Conservation (phyloP, 2,888 invertebrate genomes). For the Lacanobia oleracea region DNA sequence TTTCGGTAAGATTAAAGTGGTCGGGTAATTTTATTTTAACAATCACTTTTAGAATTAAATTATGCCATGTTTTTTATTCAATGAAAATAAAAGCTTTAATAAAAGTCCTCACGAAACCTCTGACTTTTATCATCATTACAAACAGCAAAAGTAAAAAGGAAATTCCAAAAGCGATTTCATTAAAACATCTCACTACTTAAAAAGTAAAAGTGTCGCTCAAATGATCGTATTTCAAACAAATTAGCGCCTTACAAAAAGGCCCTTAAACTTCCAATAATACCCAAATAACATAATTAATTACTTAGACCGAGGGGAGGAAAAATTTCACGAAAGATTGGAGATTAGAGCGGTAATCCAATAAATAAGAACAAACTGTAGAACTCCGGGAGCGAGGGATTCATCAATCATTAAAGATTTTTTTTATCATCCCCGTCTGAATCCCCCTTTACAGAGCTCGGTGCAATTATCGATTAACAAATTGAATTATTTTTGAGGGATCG, state of each 20-base stretch:
- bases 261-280: constrained; percentile 73
- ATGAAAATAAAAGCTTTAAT: background rate
- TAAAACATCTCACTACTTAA: constrained; percentile 39
- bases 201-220: constrained; percentile 62
- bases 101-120: background rate
- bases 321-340: constrained; percentile 76
- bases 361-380: constrained; percentile 77
- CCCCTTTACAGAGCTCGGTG: constrained; percentile 58
- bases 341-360: constrained; percentile 82
- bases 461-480: constrained; percentile 78
- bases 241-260: constrained; percentile 68
- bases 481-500: constrained; percentile 74
- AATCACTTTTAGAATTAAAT: background rate
- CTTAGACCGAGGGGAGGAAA: constrained; percentile 71
- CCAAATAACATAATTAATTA: constrained; percentile 83
- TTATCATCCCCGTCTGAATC: constrained; percentile 53
- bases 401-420: constrained; percentile 81
- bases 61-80: background rate
- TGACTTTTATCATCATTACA: constrained; percentile 2
- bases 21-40: background rate
- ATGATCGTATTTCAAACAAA: constrained; percentile 70
- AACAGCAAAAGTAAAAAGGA: constrained; percentile 6
- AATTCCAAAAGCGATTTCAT: constrained; percentile 29
- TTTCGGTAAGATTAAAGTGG: background rate
- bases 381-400: constrained; percentile 72